Conservation (phyloP, 2,113 vertebrate species). For the Gallinago media region DNA sequence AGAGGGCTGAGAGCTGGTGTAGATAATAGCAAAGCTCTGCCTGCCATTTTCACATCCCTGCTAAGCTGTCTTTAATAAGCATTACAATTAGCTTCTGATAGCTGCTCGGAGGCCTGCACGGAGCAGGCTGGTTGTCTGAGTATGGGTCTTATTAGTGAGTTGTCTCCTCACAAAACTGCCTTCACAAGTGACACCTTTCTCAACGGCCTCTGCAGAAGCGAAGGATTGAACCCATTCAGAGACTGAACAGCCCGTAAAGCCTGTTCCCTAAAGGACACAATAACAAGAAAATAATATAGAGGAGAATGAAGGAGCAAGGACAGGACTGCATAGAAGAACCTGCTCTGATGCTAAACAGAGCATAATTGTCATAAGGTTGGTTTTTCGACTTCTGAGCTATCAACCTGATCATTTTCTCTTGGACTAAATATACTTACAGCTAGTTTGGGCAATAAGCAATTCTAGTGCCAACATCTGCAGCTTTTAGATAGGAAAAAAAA, state of each 20-base stretch:
- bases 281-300: conserved; percentile 34
- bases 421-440: background rate
- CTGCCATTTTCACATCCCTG: conserved; percentile 54
- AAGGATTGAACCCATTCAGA: conserved; percentile 43
- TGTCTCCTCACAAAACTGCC: conserved; percentile 44
- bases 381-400: conserved; percentile 31
- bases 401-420: background rate
- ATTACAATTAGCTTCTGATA: conserved; percentile 66
- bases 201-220: background rate
- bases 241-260: background rate
- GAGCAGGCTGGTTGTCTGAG: conserved; percentile 12
- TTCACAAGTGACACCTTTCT: conserved; percentile 52
- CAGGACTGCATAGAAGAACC: background rate
- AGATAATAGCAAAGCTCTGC: conserved; percentile 59
- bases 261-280: background rate
- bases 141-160: conserved; percentile 38
- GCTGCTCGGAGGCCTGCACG: background rate
- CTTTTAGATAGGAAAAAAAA: background rate
- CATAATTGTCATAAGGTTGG: background rate
- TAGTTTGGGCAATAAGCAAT: conserved; percentile 22
- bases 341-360: background rate
- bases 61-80: conserved; percentile 68
- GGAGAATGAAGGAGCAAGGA: background rate
- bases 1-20: conserved; percentile 20
- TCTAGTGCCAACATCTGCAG: background rate